Base-by-base conservation (phyloP, 2,113 vertebrate species). In the Amphiprion percula region DNA sequence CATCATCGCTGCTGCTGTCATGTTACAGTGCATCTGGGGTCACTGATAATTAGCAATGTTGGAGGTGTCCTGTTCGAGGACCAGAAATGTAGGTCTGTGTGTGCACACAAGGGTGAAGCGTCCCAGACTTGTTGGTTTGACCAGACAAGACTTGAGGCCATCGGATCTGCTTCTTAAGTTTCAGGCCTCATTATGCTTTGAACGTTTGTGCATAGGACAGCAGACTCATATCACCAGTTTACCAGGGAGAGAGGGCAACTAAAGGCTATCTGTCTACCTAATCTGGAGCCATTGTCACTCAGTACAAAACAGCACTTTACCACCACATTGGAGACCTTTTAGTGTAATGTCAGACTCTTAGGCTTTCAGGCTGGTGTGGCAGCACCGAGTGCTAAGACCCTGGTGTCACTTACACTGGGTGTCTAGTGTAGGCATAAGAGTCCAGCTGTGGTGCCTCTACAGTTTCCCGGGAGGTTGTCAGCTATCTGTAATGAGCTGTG, bases 151-250 rank as follows among this genome's bases (percentile, higher is more conserved):
- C 63, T 55, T 50, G 28, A 77, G 52, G 62, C 70, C 68, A 91
- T 83, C 58, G 63, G 70, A 79, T 84, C 58, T 71, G 49, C 82
- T 49, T 86, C 79, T 88, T 72, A 41, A 47, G 28, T 82, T 82
- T 92, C 90, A 72, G 70, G 2, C 41, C 41, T 93, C 37, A 89
- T 94, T 74, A 80, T 79, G 85, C 84, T 91, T 91, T 87, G 53
- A 86, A 90, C 49, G 55, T 17, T 44, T 62, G 78, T 80, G 23
- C 30, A 41, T 71, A 41, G 47, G 63, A 58, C 66, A 21, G 74
- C 46, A 49, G 80, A 76, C 69, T 85, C 52, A 26, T 72, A 72
- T 79, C 79, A 73, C 68, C 59, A 44, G 30, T 77, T 74, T 52
- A 44, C 12, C 14, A 19, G 60, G 58, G 55, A 79, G 68, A 72